Base-by-base conservation (phyloP, 2,113 vertebrate species). In the Rhinopomastus cyanomelas region DNA sequence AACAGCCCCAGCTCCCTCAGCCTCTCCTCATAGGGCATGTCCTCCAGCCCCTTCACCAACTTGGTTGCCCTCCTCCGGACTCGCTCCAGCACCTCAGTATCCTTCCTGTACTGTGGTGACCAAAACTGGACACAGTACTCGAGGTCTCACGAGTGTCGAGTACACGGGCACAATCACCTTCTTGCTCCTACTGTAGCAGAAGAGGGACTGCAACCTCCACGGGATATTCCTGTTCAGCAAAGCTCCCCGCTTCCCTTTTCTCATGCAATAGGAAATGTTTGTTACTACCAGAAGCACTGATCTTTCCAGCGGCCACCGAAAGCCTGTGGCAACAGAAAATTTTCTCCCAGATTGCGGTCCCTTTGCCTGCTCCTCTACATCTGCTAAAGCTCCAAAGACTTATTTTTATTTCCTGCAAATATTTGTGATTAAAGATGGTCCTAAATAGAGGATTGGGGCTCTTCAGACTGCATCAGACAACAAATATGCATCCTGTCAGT, bases 391-490 rank as follows among this genome's bases (percentile, higher is more conserved):
- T 62, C 83, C 81, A 87, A 86, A 88, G 27, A 68, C 36, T 78
- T 65, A 21, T 62, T 94, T 93, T 84, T 68, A 42, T 67, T 95
- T 88, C 48, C 90, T 69, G 81, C 78, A 96, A 95, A 90, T 85
- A 55, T 88, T 60, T 93, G 66, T 51, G 82, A 61, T 61, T 80
- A 76, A 92, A 86, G 86, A 92, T 39, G 61, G 72, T 76, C 95
- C 79, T 82, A 85, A 88, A 65, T 60, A 87, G 77, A 89, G 55
- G 87, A 92, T 93, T 87, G 52, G 84, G 67, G 78, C 84, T 95
- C 93, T 94, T 77, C 94, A 90, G 87, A 77, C 92, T 71, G 88
- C 88, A 92, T 90, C 86, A 95, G 90, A 95, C 94, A 95, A 95
- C 95, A 94, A 95, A 94, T 88, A 95, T 90, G 92, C 86, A 80